These are phyloP conservation scores for Orthonyx spaldingii DNA, from an alignment of 2,113 vertebrate genomes.

Conservation along the genomic window DNA sequence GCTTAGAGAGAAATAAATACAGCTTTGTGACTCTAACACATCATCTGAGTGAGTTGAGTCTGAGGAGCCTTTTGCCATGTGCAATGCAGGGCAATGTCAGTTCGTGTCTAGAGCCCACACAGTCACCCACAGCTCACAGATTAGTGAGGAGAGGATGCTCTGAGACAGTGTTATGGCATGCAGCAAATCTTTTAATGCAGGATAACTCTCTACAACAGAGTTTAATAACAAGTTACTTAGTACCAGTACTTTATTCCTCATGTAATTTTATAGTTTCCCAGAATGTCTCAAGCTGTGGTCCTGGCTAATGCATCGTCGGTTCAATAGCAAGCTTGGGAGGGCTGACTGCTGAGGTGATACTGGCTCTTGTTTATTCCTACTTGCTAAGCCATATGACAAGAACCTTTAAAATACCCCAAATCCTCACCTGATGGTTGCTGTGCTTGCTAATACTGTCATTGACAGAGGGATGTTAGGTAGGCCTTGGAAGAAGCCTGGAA, in stretches of 20 bases:
- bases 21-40: background rate
- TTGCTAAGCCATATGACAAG: background rate
- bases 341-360: background rate
- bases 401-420: background rate
- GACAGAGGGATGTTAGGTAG: background rate
- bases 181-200: background rate
- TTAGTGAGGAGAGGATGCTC: background rate
- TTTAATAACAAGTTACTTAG: background rate
- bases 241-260: background rate
- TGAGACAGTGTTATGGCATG: background rate
- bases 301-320: background rate
- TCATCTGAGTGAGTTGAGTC: background rate
- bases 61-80: background rate
- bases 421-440: background rate
- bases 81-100: background rate
- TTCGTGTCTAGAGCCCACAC: background rate
- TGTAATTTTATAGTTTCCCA: background rate
- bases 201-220: background rate
- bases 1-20: background rate
- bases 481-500: background rate
- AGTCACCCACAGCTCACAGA: background rate
- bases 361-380: background rate
- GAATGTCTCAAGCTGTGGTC: background rate
- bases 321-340: background rate
- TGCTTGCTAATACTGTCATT: background rate